Base-by-base conservation (phyloP, 2,888 invertebrate species). In the Oscheius sp. region DNA sequence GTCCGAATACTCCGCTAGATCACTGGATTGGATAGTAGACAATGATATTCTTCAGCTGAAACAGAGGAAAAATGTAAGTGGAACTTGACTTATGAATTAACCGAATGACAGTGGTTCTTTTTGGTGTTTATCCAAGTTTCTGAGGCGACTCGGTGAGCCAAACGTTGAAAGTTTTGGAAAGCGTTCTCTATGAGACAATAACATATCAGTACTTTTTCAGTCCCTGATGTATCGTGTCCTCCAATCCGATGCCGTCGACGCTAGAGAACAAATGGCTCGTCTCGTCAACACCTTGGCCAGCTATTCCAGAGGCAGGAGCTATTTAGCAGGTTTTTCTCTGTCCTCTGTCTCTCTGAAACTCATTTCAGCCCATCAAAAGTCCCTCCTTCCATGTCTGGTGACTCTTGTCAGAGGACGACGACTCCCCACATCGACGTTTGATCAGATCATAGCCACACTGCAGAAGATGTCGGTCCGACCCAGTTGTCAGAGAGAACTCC, bases 161-260 rank as follows among this genome's bases (percentile, higher is more conserved):
- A 21, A 21, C 21, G 21, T 21, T 21, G 21, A 21, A 21, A 21
- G 21, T 21, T 21, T 21, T 21, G 21, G 21, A 21, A 21, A 21
- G 21, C 21, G 21, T 21, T 21, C 21, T 21, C 21, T 21, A 21
- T 21, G 21, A 21, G 21, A 21, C 21, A 21, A 21, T 21, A 21
- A 21, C 7, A 42, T 42, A 42, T 5, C 42, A 5, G 42, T 42
- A 42, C 42, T 55, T 57, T 68, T 75, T 37, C 76, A 81, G 81
- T 76, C 76, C 11, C 50, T 81, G 1, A 73, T 79, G 59, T 70
- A 50, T 11, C 81, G 81, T 2, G 78, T 81, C 5, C 63, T 81
- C 3, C 79, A 79, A 66, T 79, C 82, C 4, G 82, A 82, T 58
- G 82, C 77, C 29, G 82, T 80, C n/a, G 82, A 82, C 51, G 74